Evolutionary conservation across 2,888 invertebrate species (phyloP).

Genomic region (Drosophila gaucha): DNA sequence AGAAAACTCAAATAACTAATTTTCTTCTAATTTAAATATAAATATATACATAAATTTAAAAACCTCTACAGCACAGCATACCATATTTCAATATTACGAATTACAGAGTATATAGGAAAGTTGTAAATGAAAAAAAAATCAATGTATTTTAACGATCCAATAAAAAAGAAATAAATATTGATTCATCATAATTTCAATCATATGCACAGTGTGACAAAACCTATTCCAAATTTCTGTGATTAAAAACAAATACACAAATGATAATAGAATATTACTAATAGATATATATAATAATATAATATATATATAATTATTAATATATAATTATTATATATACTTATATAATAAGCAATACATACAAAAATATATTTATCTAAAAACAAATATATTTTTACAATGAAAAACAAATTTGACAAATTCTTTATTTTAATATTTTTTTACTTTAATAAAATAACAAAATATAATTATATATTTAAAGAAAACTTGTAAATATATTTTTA

Average conservation of each 20-base stretch:
- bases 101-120: neutral
- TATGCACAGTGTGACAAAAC: slow-evolving; percentile 13
- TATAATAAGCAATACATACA: too few relatives aligned
- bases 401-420: too few relatives aligned
- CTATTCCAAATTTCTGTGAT: neutral
- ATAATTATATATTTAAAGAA: too few relatives aligned
- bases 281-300: too few relatives aligned
- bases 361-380: too few relatives aligned
- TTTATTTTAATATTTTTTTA: too few relatives aligned
- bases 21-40: too few relatives aligned
- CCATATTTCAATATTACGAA: neutral
- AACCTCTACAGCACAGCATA: neutral
- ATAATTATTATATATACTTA: neutral
- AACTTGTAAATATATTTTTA: too few relatives aligned
- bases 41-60: too few relatives aligned
- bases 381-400: too few relatives aligned
- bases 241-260: neutral
- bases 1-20: too few relatives aligned
- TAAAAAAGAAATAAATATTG: slow-evolving; percentile 7
- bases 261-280: neutral
- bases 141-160: slow-evolving; percentile 6
- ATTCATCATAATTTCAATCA: neutral
- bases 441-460: too few relatives aligned
- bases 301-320: neutral
- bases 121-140: neutral